Conservation (phyloP, 2,888 invertebrate genomes). For the Apamea sordens region DNA sequence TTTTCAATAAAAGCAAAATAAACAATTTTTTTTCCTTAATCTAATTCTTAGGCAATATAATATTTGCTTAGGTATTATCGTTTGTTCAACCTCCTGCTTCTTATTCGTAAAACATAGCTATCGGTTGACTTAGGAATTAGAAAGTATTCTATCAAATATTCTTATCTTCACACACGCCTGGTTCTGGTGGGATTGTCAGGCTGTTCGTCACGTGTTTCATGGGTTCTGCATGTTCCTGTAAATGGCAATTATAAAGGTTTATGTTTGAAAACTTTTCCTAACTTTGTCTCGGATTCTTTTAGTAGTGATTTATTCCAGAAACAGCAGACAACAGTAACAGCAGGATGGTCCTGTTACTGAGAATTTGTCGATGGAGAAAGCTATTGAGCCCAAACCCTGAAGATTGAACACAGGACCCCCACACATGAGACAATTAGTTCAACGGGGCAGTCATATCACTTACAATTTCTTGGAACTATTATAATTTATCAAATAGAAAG, state of each 20-base stretch:
- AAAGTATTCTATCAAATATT: conserved; percentile 75
- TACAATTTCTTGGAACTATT: neutral
- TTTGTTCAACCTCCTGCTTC: neutral
- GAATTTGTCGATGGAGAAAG: neutral
- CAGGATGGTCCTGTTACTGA: neutral
- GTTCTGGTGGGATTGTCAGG: conserved; percentile 82
- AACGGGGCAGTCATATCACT: neutral
- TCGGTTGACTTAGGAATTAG: neutral
- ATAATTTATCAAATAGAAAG: neutral
- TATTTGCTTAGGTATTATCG: neutral
- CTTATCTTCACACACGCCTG: conserved; percentile 82
- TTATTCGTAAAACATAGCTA: conserved; percentile 29
- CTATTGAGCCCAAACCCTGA: neutral
- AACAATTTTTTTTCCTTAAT: too few relatives aligned
- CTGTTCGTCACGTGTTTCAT: conserved; percentile 77
- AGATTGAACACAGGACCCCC: neutral
- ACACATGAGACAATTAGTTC: neutral
- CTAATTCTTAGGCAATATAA: too few relatives aligned
- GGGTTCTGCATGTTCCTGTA: conserved; percentile 74
- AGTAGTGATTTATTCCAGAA: neutral
- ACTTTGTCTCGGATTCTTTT: neutral
- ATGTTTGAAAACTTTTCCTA: neutral
- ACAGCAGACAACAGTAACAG: neutral
- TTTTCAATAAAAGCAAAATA: neutral
- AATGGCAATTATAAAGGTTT: conserved; percentile 25